Evolutionary conservation across 2,797 vertebrate species (phyloP), one percentile per base, ranked within the genome.

Genomic region (Paguma larvata): DNA sequence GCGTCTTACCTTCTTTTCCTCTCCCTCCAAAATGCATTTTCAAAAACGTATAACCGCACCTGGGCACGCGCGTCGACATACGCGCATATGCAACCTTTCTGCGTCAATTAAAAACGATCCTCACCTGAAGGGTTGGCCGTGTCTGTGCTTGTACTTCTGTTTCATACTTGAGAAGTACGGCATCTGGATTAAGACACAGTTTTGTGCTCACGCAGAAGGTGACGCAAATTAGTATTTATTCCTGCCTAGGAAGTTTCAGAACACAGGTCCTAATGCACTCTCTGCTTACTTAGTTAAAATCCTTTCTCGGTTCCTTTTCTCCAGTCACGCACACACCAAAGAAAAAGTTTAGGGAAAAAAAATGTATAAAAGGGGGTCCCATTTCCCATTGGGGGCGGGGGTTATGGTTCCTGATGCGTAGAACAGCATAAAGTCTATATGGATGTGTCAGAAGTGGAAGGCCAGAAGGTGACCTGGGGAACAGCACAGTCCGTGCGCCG

Each of bases 221-320:
- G 41, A 16, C 78, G 5, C 85, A 85, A 90, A 92, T 88, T 73
- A 75, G 59, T 77, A 77, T 94, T 87, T 94, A 92, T 44, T 91
- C n/a, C 30, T 78, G 34, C 14, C 53, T 86, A 88, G n/a, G 59
- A 93, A 67, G 10, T 68, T 68, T 51, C n/a, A 53, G 85, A 30
- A 38, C 91, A 70, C 80, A 83, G 46, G 10, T 62, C 34, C 77
- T 72, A 84, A 77, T 11, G 80, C 10, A 63, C 6, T 88, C 59
- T 79, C 18, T 48, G 15, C 72, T 93, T 92, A 92, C 18, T 94
- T 85, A 62, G 13, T 85, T 88, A 94, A 63, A 48, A 82, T 85
- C 21, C 73, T 85, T 14, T n/a, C 73, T 78, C 48, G 34, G 70
- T 46, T 25, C 2, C 51, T 94, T 86, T 93, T 56, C 73, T 93